A percentile compares a stretch with the other conserved stretches of the same genome.
Evolutionary conservation across 1,140 invertebrate species (phyloP).

Genomic region (Cardiocondyla obscurior): DNA sequence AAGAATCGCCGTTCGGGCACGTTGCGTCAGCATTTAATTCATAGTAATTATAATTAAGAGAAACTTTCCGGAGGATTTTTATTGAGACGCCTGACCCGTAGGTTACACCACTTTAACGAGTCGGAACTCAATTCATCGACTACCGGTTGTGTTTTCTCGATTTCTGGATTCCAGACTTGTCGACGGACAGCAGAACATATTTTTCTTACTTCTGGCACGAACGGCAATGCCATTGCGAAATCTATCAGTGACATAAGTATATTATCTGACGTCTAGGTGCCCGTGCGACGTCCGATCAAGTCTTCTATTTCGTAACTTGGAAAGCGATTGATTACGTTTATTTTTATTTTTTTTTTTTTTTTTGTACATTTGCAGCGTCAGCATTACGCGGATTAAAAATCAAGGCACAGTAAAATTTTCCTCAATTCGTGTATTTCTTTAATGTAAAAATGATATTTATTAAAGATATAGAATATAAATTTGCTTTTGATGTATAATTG

Average conservation of each 20-base stretch:
- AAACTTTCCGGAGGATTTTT: slow-evolving; percentile 61
- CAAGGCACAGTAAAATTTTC: background rate
- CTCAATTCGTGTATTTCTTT: background rate
- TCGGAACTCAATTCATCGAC: slow-evolving; percentile 44
- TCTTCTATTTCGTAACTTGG: background rate
- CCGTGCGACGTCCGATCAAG: background rate
- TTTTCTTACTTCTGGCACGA: slow-evolving; percentile 60
- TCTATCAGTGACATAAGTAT: slow-evolving; percentile 48
- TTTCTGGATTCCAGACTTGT: slow-evolving; percentile 66
- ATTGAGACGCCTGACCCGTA: slow-evolving; percentile 63
- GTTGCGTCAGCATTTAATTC: slow-evolving; percentile 60
- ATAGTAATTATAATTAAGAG: slow-evolving; percentile 69
- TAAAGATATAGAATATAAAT: background rate
- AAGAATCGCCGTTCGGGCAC: background rate
- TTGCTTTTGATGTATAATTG: slow-evolving; percentile 49
- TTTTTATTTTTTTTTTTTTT: too few species aligned
- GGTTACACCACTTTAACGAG: slow-evolving; percentile 49
- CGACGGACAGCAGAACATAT: slow-evolving; percentile 39
- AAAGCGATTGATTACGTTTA: background rate
- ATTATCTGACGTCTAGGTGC: slow-evolving; percentile 32
- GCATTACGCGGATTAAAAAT: background rate
- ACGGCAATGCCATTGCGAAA: slow-evolving; percentile 57
- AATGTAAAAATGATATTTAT: background rate
- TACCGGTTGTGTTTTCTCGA: slow-evolving; percentile 56
- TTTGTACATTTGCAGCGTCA: background rate